These are phyloP conservation scores for Chanos chanos DNA, from an alignment of 2,797 vertebrate species.

Conservation along the genomic window DNA sequence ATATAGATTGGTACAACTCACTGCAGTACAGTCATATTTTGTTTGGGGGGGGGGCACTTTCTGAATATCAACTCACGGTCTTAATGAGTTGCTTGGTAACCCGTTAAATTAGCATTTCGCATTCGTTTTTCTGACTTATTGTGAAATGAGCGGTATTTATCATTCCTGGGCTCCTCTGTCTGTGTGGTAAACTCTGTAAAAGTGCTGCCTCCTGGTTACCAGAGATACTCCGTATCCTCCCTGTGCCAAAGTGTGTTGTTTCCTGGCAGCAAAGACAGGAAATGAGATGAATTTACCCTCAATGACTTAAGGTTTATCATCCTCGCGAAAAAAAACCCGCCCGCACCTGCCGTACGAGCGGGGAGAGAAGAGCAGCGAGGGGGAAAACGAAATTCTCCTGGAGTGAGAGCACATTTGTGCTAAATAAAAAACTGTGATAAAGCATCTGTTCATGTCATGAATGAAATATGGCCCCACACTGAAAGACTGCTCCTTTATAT, in stretches of 20 bases:
- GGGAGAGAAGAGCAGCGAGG: constrained; percentile 7
- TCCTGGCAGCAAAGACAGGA: constrained; percentile 42
- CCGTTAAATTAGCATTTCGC: constrained; percentile 35
- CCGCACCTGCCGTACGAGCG: constrained; percentile 24
- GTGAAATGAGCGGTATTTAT: constrained; percentile 57
- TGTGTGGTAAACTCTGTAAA: constrained; percentile 51
- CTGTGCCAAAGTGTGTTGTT: constrained; percentile 36
- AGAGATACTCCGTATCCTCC: constrained; percentile 47
- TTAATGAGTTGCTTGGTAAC: constrained; percentile 4
- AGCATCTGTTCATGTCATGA: constrained; percentile 55
- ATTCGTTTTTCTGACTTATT: constrained; percentile 43
- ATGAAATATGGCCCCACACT: constrained; percentile 37
- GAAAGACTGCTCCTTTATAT: constrained; percentile 42
- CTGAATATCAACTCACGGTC: constrained; percentile 6
- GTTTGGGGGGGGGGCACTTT: neutral
- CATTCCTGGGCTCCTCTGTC: constrained; percentile 42
- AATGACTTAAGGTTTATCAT: constrained; percentile 39
- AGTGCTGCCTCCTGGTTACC: constrained; percentile 33
- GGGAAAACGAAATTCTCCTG: neutral
- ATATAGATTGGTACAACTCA: too few species aligned
- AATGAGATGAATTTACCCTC: constrained; percentile 23
- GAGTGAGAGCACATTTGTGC: neutral
- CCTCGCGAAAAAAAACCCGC: constrained; percentile 22
- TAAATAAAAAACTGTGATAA: neutral
- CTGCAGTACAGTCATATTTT: too few species aligned